A percentile compares a stretch with the other conserved stretches of the same genome.
phyloP scores from a whole-genome alignment of 2,113 vertebrate species.

The Hipposideros armiger region DNA sequence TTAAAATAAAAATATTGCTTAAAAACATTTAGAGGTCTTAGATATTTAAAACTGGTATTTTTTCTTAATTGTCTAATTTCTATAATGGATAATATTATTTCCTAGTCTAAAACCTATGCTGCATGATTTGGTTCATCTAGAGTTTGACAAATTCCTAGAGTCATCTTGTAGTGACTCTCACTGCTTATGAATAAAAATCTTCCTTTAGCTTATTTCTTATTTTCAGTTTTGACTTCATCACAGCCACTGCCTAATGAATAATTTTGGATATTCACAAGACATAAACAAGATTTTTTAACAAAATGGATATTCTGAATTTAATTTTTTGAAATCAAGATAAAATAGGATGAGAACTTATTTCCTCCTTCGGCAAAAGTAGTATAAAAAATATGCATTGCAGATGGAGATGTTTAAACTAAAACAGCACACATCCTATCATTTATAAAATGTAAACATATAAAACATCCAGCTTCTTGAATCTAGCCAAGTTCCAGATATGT shows the following conservation, averaged over 20 bases:
- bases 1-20: background rate
- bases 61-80: background rate
- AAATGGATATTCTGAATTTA: conserved; percentile 12
- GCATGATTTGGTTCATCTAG: background rate
- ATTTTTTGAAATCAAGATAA: conserved; percentile 54
- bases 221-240: background rate
- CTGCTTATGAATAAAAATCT: background rate
- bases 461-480: background rate
- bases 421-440: background rate
- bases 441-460: conserved; percentile 10
- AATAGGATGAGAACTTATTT: background rate
- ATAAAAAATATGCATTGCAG: background rate
- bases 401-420: conserved; percentile 25
- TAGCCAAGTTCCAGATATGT: background rate
- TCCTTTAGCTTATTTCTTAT: conserved; percentile 19
- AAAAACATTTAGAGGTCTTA: background rate
- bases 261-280: background rate
- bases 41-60: background rate
- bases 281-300: background rate
- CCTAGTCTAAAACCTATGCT: background rate
- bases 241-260: background rate
- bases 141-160: background rate
- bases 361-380: background rate
- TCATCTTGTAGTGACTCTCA: background rate
- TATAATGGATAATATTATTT: background rate